Conservation (phyloP, 1,140 invertebrate species). For the Batillaria attramentaria region DNA sequence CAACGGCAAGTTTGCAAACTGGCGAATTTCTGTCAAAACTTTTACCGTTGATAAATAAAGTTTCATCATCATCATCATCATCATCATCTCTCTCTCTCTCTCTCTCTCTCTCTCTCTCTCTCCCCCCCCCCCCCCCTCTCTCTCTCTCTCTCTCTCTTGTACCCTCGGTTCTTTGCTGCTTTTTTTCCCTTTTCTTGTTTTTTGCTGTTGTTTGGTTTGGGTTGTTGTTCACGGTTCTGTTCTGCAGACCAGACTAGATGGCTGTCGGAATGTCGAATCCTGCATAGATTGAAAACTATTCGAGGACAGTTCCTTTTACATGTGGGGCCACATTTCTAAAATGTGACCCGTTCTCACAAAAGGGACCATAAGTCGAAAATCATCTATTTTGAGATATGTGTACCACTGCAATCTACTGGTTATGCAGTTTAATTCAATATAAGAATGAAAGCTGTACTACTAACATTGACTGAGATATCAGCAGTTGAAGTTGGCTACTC, state of each 20-base stretch:
- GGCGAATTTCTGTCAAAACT: too few relatives aligned
- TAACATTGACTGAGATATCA: too few relatives aligned
- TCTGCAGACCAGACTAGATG: not conserved
- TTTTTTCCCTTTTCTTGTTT: not conserved
- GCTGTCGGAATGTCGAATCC: not conserved
- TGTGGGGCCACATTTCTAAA: not conserved
- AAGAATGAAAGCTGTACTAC: too few relatives aligned
- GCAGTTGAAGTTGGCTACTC: too few relatives aligned
- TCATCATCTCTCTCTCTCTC: not conserved
- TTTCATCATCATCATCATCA: too few relatives aligned
- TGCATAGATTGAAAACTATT: not conserved
- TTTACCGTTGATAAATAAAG: too few relatives aligned
- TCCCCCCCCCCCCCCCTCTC: not conserved
- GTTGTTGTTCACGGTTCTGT: not conserved
- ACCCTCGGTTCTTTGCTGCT: not conserved
- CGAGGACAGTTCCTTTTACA: not conserved
- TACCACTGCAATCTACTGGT: too few relatives aligned
- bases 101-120: not conserved
- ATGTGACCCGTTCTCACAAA: too few relatives aligned
- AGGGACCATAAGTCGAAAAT: too few relatives aligned
- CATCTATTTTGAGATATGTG: too few relatives aligned
- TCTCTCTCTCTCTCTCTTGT: not conserved
- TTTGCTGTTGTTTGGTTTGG: not conserved
- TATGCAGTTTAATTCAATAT: too few relatives aligned
- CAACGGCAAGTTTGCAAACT: too few relatives aligned